Evolutionary conservation across 2,888 invertebrate species (phyloP).

Genomic region (Romanomermis culicivorax): DNA sequence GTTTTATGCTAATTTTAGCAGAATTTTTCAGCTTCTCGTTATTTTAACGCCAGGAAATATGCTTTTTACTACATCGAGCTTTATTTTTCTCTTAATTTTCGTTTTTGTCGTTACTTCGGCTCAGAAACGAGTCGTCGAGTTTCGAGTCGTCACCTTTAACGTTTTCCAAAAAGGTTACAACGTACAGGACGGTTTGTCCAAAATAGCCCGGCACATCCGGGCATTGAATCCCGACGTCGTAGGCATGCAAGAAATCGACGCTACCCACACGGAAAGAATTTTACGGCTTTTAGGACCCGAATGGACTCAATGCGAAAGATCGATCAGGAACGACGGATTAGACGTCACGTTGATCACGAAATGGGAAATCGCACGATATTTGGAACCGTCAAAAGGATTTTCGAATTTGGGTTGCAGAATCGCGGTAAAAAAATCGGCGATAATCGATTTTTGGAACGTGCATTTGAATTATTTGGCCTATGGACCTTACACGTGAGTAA

Average conservation of each 20-base stretch:
- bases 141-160: constrained; percentile 22
- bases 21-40: no score
- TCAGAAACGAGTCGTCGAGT: no score
- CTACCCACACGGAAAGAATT: not conserved
- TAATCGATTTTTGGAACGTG: not conserved
- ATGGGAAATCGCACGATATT: not conserved
- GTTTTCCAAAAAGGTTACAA: constrained; percentile 18
- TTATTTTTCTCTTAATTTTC: no score
- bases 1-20: no score
- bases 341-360: not conserved
- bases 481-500: not conserved
- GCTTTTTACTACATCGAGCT: no score
- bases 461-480: not conserved
- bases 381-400: not conserved
- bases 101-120: no score
- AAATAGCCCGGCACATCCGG: constrained; percentile 20
- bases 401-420: not conserved
- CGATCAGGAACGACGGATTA: no score
- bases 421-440: not conserved
- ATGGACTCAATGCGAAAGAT: not conserved
- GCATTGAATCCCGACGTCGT: constrained; percentile 20
- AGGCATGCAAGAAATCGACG: constrained; percentile 15
- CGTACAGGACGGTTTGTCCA: constrained; percentile 18
- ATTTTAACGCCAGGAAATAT: no score
- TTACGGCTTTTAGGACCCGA: not conserved